phyloP scores from a whole-genome alignment of 2,797 vertebrate species.

The Artibeus jamaicensis region DNA sequence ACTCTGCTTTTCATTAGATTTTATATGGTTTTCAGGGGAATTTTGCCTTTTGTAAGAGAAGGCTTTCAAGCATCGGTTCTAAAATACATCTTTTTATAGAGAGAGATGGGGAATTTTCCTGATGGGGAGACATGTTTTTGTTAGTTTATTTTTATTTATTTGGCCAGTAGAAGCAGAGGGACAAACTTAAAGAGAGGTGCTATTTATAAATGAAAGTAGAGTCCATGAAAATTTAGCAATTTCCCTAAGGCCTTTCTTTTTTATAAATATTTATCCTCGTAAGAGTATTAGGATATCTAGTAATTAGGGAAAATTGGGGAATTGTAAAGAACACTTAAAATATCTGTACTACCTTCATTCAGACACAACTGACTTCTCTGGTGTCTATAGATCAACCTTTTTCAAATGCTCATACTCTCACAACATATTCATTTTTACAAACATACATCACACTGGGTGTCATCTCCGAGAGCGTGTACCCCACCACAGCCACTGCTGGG shows the following conservation, averaged over 20 bases:
- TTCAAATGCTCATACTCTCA: background rate
- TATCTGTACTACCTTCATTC: background rate
- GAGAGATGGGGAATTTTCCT: background rate
- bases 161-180: background rate
- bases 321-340: background rate
- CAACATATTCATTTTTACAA: background rate
- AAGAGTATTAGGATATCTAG: background rate
- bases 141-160: slow-evolving; percentile 10
- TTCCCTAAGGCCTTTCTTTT: background rate
- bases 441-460: background rate
- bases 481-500: background rate
- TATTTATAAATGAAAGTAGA: background rate
- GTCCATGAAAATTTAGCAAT: background rate
- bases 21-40: background rate
- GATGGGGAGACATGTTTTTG: background rate
- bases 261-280: background rate
- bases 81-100: background rate
- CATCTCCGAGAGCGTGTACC: background rate
- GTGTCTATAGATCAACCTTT: background rate
- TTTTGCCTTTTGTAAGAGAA: background rate
- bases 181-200: background rate
- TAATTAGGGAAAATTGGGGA: background rate
- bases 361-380: background rate
- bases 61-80: background rate
- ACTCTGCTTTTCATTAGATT: background rate